Percentiles rank a stretch among this genome's conserved stretches.
Conservation (phyloP, 2,888 invertebrate genomes). For the Hecatera dysodea region DNA sequence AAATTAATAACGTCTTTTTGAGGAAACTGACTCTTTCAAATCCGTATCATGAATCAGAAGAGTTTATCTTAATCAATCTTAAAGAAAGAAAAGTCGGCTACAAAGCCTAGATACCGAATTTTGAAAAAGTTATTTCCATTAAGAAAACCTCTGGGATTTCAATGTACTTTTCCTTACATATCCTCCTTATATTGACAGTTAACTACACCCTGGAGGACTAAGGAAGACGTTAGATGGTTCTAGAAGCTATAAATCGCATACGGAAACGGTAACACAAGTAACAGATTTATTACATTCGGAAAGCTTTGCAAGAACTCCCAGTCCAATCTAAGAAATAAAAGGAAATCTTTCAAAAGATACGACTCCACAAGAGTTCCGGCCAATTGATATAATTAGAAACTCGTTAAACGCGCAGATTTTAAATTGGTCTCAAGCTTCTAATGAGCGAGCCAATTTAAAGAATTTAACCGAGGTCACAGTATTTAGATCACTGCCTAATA, state of each 20-base stretch:
- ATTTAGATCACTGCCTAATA: not conserved
- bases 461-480: constrained; percentile 37
- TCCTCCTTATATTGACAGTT: constrained; percentile 53
- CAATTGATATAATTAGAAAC: constrained; percentile 50
- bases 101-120: constrained; percentile 4
- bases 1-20: not conserved
- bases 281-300: constrained; percentile 49
- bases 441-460: constrained; percentile 27
- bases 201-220: constrained; percentile 51
- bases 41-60: not conserved
- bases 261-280: constrained; percentile 38
- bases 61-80: not conserved
- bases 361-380: constrained; percentile 17
- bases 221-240: constrained; percentile 30
- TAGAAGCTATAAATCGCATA: constrained; percentile 51
- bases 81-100: not conserved
- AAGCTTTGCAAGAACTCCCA: constrained; percentile 17
- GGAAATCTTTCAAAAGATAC: constrained; percentile 31
- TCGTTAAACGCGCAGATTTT: constrained; percentile 31
- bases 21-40: not conserved
- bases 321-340: constrained; percentile 12
- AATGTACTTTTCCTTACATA: constrained; percentile 33
- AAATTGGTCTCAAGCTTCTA: constrained; percentile 37
- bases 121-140: constrained; percentile 19
- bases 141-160: constrained; percentile 28